Conservation (phyloP, 2,113 vertebrate genomes). For the human (Homo sapiens) region GRCh38 chr6:136988001-136988500, state of each 20-base stretch:
- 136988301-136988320: not conserved
- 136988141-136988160: not conserved
- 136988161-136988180: not conserved
- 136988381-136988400: not conserved
- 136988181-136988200: not conserved
- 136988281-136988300: not conserved
- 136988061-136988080: not conserved
- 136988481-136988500: not conserved
- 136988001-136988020: not conserved
- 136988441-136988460: slow-evolving; percentile 54
- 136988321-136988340: not conserved
- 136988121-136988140: not conserved
- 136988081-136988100: not conserved
- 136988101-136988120: not conserved
- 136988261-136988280: slow-evolving; percentile 53
- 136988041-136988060: not conserved
- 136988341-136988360: slow-evolving; percentile 12
- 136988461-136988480: not conserved
- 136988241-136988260: slow-evolving; percentile 37
- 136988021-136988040: not conserved
- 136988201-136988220: slow-evolving; percentile 43
- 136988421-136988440: slow-evolving; percentile 38
- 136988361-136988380: not conserved
- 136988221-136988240: not conserved
- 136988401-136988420: slow-evolving; percentile 9